phyloP scores from a whole-genome alignment of 1,140 invertebrate species.

The Drosophila tristis region DNA sequence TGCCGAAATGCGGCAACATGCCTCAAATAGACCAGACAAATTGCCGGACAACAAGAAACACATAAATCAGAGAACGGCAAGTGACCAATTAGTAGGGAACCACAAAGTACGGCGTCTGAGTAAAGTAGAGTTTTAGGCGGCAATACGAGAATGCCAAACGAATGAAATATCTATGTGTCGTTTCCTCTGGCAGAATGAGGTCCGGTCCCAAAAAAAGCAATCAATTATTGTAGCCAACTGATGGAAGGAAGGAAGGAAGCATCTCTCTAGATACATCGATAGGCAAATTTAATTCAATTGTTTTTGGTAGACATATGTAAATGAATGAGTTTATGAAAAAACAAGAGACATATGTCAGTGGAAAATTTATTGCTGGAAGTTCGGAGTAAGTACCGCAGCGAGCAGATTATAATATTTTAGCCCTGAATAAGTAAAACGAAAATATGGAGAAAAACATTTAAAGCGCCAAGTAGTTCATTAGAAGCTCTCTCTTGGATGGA shows the following conservation, averaged over 20 bases:
- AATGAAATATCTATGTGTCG: background rate
- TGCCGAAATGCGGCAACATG: slow-evolving; percentile 35
- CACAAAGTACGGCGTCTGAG: slow-evolving; percentile 11
- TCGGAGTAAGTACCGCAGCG: background rate
- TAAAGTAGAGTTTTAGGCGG: background rate
- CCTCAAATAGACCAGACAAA: slow-evolving; percentile 70
- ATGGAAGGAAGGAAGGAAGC: background rate
- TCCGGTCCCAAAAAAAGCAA: slow-evolving; percentile 15
- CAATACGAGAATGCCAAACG: background rate
- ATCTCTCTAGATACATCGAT: background rate
- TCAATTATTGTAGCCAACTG: slow-evolving; percentile 23
- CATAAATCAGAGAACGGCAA: slow-evolving; percentile 59
- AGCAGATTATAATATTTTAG: too few relatives aligned
- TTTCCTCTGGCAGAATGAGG: background rate
- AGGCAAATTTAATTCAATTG: background rate
- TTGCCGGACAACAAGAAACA: slow-evolving; percentile 34
- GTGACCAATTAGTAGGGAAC: slow-evolving; percentile 48
- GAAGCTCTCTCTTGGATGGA: too few relatives aligned
- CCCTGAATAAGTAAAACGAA: too few relatives aligned
- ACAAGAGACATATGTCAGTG: background rate
- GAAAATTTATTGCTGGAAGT: slow-evolving; percentile 2
- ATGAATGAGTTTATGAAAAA: slow-evolving; percentile 7
- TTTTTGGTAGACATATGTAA: background rate
- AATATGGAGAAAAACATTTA: too few relatives aligned
- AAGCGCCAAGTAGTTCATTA: too few relatives aligned